These are phyloP conservation scores for Nomada flava DNA, from an alignment of 2,888 invertebrate species.

Conservation along the genomic window DNA sequence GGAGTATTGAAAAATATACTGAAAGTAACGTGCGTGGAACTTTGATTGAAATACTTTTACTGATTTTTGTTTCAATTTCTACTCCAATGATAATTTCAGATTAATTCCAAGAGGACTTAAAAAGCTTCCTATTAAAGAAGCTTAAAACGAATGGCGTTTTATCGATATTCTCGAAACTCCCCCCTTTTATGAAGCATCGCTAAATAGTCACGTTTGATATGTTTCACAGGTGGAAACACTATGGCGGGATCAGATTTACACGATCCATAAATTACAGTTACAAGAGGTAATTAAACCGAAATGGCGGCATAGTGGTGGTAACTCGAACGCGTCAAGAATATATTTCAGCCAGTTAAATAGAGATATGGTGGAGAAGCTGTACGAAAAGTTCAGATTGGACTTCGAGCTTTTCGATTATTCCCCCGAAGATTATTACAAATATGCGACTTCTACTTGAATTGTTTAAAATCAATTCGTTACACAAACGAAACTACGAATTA, in stretches of 20 bases:
- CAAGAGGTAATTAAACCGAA: constrained; percentile 76
- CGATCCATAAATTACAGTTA: constrained; percentile 80
- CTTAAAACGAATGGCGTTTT: too few relatives aligned
- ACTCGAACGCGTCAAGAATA: constrained; percentile 77
- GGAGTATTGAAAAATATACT: too few relatives aligned
- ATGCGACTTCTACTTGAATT: constrained; percentile 65
- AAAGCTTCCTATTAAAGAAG: too few relatives aligned
- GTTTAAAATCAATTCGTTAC: too few relatives aligned
- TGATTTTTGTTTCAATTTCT: too few relatives aligned
- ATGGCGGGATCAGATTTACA: constrained; percentile 85
- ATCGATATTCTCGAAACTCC: too few relatives aligned
- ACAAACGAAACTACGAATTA: too few relatives aligned
- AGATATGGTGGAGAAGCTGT: constrained; percentile 81
- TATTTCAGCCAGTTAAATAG: constrained; percentile 84
- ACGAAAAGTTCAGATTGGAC: constrained; percentile 85
- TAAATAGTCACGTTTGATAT: not conserved
- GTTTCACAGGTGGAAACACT: constrained; percentile 85
- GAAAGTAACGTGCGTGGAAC: too few relatives aligned
- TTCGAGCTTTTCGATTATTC: constrained; percentile 86
- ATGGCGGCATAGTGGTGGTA: constrained; percentile 81
- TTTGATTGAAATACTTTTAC: too few relatives aligned
- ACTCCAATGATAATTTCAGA: too few relatives aligned
- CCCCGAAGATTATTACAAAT: constrained; percentile 79
- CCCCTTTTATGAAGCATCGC: too few relatives aligned
- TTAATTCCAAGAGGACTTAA: too few relatives aligned